Percentiles rank a stretch among this genome's conserved stretches.
These are phyloP conservation scores for Macroglossus sobrinus DNA, from an alignment of 2,113 vertebrate species.

Conservation along the genomic window DNA sequence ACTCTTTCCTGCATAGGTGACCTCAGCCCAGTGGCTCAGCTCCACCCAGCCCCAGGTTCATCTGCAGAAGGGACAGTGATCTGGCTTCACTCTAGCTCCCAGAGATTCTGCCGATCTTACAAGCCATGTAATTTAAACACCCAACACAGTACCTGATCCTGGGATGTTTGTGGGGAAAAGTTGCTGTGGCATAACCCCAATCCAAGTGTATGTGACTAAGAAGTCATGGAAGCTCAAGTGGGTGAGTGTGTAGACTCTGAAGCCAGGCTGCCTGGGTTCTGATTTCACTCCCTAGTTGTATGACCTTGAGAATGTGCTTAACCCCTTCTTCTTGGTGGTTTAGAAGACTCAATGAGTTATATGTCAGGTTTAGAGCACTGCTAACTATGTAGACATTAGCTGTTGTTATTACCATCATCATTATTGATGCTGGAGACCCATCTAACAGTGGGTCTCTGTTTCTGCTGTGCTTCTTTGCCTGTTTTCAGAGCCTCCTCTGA, in stretches of 20 bases:
- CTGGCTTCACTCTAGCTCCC: neutral
- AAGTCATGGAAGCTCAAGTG: rapidly evolving
- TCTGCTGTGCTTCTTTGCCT: neutral
- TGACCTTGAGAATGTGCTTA: neutral
- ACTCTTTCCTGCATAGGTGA: neutral
- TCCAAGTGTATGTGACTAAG: neutral
- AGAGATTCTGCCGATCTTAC: too few relatives aligned
- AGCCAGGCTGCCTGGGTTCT: neutral
- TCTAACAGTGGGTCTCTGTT: neutral
- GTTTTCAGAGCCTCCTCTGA: neutral
- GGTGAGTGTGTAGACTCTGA: neutral
- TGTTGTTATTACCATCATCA: rapidly evolving
- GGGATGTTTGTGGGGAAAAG: neutral
- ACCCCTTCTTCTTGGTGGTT: neutral
- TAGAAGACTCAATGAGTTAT: neutral
- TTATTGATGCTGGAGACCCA: neutral
- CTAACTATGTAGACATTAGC: rapidly evolving
- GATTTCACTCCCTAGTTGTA: neutral
- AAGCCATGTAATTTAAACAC: neutral
- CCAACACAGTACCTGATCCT: rapidly evolving
- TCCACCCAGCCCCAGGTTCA: neutral
- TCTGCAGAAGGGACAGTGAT: neutral
- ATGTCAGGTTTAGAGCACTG: rapidly evolving
- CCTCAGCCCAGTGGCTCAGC: neutral
- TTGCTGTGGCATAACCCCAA: too few relatives aligned